Base-by-base conservation (phyloP, 2,113 vertebrate species). In the Conger conger region DNA sequence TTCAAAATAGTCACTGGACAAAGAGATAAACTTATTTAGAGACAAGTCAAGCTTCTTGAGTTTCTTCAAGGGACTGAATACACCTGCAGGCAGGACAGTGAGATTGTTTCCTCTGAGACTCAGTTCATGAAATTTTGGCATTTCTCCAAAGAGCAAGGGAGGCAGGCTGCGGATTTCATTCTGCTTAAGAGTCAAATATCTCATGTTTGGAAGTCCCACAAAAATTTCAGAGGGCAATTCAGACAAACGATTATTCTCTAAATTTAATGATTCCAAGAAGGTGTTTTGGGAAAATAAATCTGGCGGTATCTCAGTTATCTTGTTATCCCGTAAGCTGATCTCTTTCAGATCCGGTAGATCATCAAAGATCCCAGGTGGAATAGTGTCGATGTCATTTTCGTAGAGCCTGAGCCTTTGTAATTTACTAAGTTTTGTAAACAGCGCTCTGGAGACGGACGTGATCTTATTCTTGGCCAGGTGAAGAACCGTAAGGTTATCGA, bases 401-500 rank as follows among this genome's bases (percentile, higher is more conserved):
- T 95, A 94, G 37, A 97, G 89, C 1, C 93, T 89, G 0, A 97
- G 88, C 2, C 1, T 53, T 50, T 87, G 87, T 73, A 96, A 89
- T 38, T 60, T 91, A 13, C 45, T 85, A 2, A 97, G 92, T 15
- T 95, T 92, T 40, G 92, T 91, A 84, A 97, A 96, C 85, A 83
- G 84, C 17, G 87, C 76, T 20, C 79, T 23, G 3, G 93, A 90
- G 79, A 97, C 86, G 45, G 82, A 3, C 0, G 85, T 86, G 20
- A 97, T 91, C 33, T 87, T 92, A 84, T 97, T 97, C 88, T 88
- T 95, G 54, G 89, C 93, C 81, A 97, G 89, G 87, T 94, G 91
- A 82, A 97, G 88, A 1, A 82, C 5, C 0, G 1, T 15, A 30
- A 96, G 93, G 82, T 91, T 94, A 63, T 91, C 73, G 0, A 96